A percentile compares a stretch with the other conserved stretches of the same genome.
These are phyloP conservation scores for Ommatoiulus sabulosus DNA, from an alignment of 2,888 invertebrate species.

Conservation along the genomic window DNA sequence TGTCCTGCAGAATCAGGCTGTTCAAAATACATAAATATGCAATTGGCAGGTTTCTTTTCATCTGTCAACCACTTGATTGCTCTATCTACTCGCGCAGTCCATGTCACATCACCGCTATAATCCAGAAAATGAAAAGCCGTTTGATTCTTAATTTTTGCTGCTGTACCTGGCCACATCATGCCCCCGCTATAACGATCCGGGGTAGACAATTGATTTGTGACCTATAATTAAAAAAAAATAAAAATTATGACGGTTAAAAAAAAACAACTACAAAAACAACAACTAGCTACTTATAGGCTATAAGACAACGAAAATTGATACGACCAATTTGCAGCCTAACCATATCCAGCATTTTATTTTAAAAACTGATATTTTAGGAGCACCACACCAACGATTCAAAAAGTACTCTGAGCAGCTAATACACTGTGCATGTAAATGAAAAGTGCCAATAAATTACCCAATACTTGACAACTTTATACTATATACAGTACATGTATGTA, in stretches of 20 bases:
- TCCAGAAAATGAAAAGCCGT: conserved; percentile 65
- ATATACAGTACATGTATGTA: too few relatives aligned
- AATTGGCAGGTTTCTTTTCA: conserved; percentile 74
- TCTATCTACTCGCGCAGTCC: conserved; percentile 69
- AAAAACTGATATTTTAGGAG: too few relatives aligned
- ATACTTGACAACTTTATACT: too few relatives aligned
- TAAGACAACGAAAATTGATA: too few relatives aligned
- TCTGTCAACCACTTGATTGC: conserved; percentile 74
- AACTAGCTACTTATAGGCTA: too few relatives aligned
- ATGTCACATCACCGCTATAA: conserved; percentile 63
- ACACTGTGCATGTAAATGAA: too few relatives aligned
- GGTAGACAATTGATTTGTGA: conserved; percentile 55
- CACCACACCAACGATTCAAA: too few relatives aligned
- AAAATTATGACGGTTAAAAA: background rate
- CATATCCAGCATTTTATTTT: too few relatives aligned
- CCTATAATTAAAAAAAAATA: conserved; percentile 45
- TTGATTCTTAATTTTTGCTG: conserved; percentile 70
- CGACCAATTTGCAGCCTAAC: too few relatives aligned
- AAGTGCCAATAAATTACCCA: too few relatives aligned
- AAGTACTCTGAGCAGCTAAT: too few relatives aligned
- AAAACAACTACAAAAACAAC: too few relatives aligned
- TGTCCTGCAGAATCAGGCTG: conserved; percentile 78
- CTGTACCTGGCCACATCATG: conserved; percentile 79
- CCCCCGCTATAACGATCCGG: conserved; percentile 70
- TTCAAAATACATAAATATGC: conserved; percentile 77